Percentiles rank a stretch among this genome's conserved stretches.
phyloP scores from a whole-genome alignment of 1,140 invertebrate species.

The Dryas iulia region DNA sequence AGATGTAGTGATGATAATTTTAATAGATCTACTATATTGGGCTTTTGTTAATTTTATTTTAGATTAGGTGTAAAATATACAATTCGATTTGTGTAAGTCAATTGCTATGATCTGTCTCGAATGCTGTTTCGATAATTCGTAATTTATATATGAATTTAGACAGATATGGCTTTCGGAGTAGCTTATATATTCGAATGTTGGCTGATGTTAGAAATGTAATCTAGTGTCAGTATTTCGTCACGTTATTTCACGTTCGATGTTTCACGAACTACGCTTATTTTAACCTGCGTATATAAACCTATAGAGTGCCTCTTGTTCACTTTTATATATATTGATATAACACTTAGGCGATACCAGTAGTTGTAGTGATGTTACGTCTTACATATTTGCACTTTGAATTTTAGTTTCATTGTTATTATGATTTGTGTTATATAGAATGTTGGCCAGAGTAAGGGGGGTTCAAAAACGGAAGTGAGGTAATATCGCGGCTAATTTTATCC shows the following conservation, averaged over 20 bases:
- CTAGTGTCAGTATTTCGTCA: slow-evolving; percentile 53
- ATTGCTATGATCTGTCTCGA: slow-evolving; percentile 32
- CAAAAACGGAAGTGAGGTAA: slow-evolving; percentile 48
- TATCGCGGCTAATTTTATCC: not conserved
- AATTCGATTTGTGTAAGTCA: slow-evolving; percentile 32
- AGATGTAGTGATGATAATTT: slow-evolving; percentile 53
- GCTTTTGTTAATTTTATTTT: slow-evolving; percentile 54
- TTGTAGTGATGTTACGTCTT: slow-evolving; percentile 63
- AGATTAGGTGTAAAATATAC: slow-evolving; percentile 42
- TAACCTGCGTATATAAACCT: slow-evolving; percentile 77
- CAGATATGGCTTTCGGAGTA: slow-evolving; percentile 28
- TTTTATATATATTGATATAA: slow-evolving; percentile 79
- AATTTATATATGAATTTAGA: slow-evolving; percentile 26
- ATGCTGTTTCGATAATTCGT: slow-evolving; percentile 27
- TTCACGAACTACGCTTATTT: slow-evolving; percentile 75
- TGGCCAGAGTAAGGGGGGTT: slow-evolving; percentile 59
- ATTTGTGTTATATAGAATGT: slow-evolving; percentile 37
- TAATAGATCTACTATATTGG: slow-evolving; percentile 32
- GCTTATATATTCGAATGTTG: slow-evolving; percentile 42
- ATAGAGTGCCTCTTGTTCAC: slow-evolving; percentile 81
- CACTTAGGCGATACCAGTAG: slow-evolving; percentile 70
- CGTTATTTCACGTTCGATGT: slow-evolving; percentile 64
- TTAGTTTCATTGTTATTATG: slow-evolving; percentile 42
- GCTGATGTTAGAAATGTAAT: slow-evolving; percentile 61
- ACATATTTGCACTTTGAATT: slow-evolving; percentile 54